Conservation (phyloP, 2,797 vertebrate species). For the Pygocentrus nattereri region DNA sequence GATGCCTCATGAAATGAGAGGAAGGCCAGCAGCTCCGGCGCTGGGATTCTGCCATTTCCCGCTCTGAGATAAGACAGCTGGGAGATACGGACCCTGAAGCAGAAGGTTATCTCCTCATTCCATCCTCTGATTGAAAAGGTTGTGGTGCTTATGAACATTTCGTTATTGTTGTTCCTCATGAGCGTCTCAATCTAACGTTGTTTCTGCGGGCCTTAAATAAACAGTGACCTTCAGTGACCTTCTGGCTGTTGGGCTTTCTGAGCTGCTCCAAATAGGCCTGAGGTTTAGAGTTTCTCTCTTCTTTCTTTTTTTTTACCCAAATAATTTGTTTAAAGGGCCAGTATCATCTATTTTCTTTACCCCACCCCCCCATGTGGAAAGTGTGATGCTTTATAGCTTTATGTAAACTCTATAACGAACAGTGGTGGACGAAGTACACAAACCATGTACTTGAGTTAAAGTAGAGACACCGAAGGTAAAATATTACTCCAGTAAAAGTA, state of each 20-base stretch:
- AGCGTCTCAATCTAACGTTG: constrained; percentile 26
- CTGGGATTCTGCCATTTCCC: constrained; percentile 6
- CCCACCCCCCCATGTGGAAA: too few species aligned
- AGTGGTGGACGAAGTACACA: too few species aligned
- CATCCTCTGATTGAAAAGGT: constrained; percentile 52
- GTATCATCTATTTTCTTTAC: too few species aligned
- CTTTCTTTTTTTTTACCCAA: too few species aligned
- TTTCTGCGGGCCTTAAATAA: constrained; percentile 67
- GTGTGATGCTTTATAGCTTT: too few species aligned
- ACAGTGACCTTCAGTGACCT: constrained; percentile 76
- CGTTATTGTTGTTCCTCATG: constrained; percentile 63
- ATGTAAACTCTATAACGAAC: too few species aligned
- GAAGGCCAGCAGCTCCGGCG: too few species aligned
- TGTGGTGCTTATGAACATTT: constrained; percentile 40
- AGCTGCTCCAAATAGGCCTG: constrained; percentile 13
- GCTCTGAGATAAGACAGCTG: constrained; percentile 43
- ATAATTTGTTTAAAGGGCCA: too few species aligned
- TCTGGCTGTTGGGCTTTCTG: background rate
- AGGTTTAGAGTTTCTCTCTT: background rate
- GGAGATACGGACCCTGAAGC: constrained; percentile 31
- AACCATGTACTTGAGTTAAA: too few species aligned
- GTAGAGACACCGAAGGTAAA: too few species aligned
- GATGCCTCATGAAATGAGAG: background rate
- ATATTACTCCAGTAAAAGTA: too few species aligned
- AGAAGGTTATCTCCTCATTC: constrained; percentile 55